Base-by-base conservation (phyloP, 2,113 vertebrate genomes). In the Tachysurus vachellii region DNA sequence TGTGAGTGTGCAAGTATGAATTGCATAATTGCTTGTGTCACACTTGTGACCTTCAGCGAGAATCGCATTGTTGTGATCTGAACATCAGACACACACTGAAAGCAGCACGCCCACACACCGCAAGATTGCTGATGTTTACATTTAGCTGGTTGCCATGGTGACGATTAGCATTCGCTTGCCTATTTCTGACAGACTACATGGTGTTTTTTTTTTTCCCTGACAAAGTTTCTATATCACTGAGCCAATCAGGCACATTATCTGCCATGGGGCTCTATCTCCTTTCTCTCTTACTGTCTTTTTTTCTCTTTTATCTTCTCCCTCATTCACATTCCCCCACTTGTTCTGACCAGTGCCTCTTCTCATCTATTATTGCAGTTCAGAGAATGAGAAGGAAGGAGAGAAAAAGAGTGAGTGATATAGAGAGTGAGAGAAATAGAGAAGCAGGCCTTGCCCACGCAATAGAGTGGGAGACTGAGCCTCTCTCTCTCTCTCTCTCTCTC, bases 381-480 rank as follows among this genome's bases (percentile, higher is more conserved):
- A 86, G 73, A 90, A 82, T 84, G 66, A 71, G 80, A 86, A 70
- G 57, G 80, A 79, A 87, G 1, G 42, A 82, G 50, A 56, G 50
- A 57, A 75, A 86, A 80, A 77, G 86, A 86, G 56, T 80, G 23
- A 42, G 53, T 42, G 82, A 81, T 81, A 80, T 64, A 85, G 83
- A 71, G 86, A 90, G 75, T 73, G 70, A 88, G 85, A 87, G 87
- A 54, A 73, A 87, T 44, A 88, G 86, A 88, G 86, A 89, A 75
- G 89, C 86, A 89, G 88, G 89, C 88, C 86, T 83, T 86, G 88
- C 91, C 91, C 91, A 91, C 91, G 86, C 91, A 89, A 61, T 83
- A 64, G 89, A 88, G 91, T 91, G 91, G 91, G 91, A 91, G 90
- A 90, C 91, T 76, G 82, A 83, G 85, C 86, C 87, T 91, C 86